Conservation (phyloP, 2,113 vertebrate genomes). For the Plecturocebus donacophilus region DNA sequence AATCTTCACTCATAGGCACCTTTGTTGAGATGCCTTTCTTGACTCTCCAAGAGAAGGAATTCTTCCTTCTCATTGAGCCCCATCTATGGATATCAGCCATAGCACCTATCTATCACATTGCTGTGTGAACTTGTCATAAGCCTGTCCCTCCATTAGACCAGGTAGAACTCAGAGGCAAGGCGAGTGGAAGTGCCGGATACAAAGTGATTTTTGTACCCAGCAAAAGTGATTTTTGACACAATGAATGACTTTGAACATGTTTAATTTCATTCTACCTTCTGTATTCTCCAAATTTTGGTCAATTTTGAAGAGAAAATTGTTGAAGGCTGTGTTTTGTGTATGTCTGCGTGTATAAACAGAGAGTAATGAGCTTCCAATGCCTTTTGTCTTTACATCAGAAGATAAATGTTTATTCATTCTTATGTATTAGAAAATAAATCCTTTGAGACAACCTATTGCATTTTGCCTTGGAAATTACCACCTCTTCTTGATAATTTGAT, state of each 20-base stretch:
- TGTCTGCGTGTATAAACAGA: neutral
- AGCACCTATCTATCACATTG: neutral
- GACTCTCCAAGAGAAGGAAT: neutral
- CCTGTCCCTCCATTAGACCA: neutral
- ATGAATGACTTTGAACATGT: neutral
- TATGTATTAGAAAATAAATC: conserved; percentile 22
- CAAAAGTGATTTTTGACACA: neutral
- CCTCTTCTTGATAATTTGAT: neutral
- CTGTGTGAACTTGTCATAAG: neutral
- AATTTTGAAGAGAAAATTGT: neutral
- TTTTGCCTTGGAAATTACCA: neutral
- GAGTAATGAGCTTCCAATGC: neutral
- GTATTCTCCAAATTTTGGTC: neutral
- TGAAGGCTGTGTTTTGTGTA: neutral
- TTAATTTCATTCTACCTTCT: neutral
- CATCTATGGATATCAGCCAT: neutral
- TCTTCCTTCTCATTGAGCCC: neutral
- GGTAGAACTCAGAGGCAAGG: neutral
- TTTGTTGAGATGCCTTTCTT: neutral
- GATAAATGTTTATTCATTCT: neutral
- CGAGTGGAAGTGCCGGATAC: neutral
- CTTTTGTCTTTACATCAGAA: neutral
- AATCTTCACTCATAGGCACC: neutral
- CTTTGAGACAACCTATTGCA: neutral
- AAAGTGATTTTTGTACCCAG: too few species aligned